Evolutionary conservation across 2,888 invertebrate species (phyloP).

Genomic region (Tachystola acroxantha): DNA sequence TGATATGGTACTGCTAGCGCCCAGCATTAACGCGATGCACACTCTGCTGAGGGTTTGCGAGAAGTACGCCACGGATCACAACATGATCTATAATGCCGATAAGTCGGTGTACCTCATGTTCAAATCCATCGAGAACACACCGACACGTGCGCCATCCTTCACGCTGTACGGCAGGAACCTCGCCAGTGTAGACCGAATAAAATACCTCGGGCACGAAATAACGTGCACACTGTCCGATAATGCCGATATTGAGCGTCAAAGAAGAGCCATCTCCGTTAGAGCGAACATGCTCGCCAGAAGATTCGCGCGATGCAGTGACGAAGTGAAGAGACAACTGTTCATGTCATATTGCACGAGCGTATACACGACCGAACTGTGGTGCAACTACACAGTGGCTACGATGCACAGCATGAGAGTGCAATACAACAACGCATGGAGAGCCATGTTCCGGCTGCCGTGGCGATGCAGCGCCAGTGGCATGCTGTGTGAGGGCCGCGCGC

Average conservation of each 20-base stretch:
- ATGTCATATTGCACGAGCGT: too few species aligned
- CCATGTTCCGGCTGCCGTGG: too few species aligned
- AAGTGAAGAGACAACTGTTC: too few species aligned
- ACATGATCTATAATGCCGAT: not conserved
- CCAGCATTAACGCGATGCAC: conserved; percentile 6
- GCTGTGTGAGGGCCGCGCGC: too few species aligned
- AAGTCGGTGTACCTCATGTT: not conserved
- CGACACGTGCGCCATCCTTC: not conserved
- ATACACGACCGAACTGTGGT: too few species aligned
- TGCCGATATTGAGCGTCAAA: not conserved
- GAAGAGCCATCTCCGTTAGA: not conserved
- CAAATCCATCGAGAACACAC: not conserved
- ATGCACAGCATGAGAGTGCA: too few species aligned
- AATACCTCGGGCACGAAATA: not conserved
- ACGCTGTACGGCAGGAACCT: not conserved
- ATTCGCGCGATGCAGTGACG: too few species aligned
- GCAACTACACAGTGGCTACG: too few species aligned
- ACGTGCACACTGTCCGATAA: not conserved
- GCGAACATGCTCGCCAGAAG: not conserved
- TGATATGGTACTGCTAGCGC: not conserved
- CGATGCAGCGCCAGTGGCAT: too few species aligned
- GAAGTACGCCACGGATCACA: not conserved
- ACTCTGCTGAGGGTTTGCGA: not conserved
- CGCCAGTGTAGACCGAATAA: not conserved
- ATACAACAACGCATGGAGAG: too few species aligned